These are phyloP conservation scores for Sakesphorus luctuosus DNA, from an alignment of 2,113 vertebrate genomes.

Conservation along the genomic window DNA sequence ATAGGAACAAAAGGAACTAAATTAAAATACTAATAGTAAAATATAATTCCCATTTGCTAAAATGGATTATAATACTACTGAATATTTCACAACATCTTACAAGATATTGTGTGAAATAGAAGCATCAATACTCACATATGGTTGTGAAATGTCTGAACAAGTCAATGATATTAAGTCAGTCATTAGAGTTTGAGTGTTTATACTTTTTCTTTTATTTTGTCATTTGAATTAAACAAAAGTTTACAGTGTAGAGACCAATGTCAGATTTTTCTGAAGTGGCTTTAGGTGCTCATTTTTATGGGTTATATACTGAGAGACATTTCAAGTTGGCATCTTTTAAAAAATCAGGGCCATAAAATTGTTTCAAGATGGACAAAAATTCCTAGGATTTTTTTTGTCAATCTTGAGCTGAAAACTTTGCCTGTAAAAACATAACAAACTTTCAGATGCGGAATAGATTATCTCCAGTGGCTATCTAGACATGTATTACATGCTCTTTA, in stretches of 20 bases:
- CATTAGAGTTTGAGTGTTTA: neutral
- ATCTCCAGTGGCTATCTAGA: neutral
- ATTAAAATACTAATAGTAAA: neutral
- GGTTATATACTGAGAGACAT: neutral
- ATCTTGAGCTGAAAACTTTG: neutral
- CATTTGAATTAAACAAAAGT: neutral
- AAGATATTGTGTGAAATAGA: neutral
- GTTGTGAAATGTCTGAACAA: neutral
- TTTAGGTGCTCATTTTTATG: neutral
- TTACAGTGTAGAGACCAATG: neutral
- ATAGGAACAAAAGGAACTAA: neutral
- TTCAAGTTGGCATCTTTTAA: neutral
- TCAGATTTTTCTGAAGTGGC: neutral
- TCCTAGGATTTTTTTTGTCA: neutral
- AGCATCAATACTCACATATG: neutral
- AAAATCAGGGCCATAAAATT: neutral
- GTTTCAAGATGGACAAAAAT: neutral
- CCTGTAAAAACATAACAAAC: neutral
- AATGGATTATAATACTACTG: neutral
- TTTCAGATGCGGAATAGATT: slow-evolving; percentile 2
- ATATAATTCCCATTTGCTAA: neutral
- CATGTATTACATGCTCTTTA: neutral
- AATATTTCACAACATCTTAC: neutral
- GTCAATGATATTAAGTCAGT: neutral
- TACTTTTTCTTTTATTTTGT: neutral